Evolutionary conservation across 2,888 invertebrate species (phyloP), one percentile per base, ranked within the genome.

Genomic region (Hetaerina titia): DNA sequence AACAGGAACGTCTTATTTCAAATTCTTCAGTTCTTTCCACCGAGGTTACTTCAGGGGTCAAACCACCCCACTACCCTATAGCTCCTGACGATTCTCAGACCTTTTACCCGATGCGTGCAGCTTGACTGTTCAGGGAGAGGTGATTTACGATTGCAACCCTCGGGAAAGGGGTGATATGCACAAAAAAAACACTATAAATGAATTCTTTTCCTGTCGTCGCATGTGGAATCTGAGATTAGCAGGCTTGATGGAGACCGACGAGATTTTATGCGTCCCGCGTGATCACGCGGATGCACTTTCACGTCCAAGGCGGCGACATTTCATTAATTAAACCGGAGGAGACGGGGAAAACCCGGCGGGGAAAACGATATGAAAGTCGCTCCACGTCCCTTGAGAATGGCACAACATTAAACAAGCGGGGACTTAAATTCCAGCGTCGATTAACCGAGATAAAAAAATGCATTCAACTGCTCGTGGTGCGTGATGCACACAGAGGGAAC

Each of bases 301-400:
- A 31, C 81, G 81, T 81, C 81, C 13, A 31, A 31, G 31, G 81
- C 15, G 81, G 81, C 31, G 81, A 81, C 81, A 31, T 81, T 81
- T 81, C 81, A 81, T 81, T 81, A 81, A 81, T 81, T 81, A 81
- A 81, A 81, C 81, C 31, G 81, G 81, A 81, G 25, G 11, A 8
- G 31, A 31, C 22, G 31, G 31, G 81, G 31, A 31, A 81, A 81
- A 22, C 25, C 81, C 81, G 81, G 81, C 81, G 81, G 81, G 19
- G 13, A 31, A 31, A 11, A 81, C 81, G 81, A 25, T 31, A 15
- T 81, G 25, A 81, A 81, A 81, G 81, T 31, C 81, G 31, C 25
- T 81, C 81, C 81, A 25, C 22, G 31, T 31, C 81, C 31, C 31
- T 8, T 31, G 81, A 81, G 81, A 31, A 81, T 81, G 81, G 81